Conservation (phyloP, 2,113 vertebrate species). For the Hippocampus barbouri region DNA sequence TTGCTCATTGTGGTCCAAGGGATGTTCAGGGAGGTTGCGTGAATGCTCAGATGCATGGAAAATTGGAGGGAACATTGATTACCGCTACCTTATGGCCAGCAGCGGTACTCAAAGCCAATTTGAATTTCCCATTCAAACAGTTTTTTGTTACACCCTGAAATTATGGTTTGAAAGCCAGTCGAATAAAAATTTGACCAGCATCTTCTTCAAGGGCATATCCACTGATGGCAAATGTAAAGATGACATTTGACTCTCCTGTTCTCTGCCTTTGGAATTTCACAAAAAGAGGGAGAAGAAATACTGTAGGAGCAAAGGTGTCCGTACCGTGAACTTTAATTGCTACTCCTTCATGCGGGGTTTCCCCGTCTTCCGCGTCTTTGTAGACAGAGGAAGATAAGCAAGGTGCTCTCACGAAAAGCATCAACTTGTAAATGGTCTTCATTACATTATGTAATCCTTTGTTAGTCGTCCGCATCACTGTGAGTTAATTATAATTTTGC, state of each 20-base stretch:
- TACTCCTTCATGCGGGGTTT: slow-evolving; percentile 57
- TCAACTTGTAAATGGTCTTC: background rate
- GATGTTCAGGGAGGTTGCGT: no score
- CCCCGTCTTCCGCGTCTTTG: slow-evolving; percentile 50
- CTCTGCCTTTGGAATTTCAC: slow-evolving; percentile 22
- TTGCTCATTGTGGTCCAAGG: no score
- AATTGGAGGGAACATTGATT: no score
- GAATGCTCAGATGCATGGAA: no score
- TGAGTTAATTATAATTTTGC: background rate
- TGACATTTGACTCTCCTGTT: slow-evolving; percentile 31
- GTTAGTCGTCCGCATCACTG: background rate
- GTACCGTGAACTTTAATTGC: slow-evolving; percentile 49
- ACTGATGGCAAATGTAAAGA: background rate
- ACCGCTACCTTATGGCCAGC: no score
- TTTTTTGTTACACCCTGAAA: no score
- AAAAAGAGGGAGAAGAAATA: slow-evolving; percentile 16
- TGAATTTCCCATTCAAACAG: no score
- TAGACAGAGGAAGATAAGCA: slow-evolving; percentile 37
- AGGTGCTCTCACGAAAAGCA: slow-evolving; percentile 31
- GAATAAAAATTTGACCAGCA: no score
- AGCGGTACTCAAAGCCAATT: no score
- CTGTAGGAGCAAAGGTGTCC: slow-evolving; percentile 22
- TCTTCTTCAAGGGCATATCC: slow-evolving; percentile 18
- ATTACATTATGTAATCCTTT: background rate
- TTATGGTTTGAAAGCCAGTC: no score